Evolutionary conservation across 2,888 invertebrate genomes (phyloP), one percentile per base, ranked within the genome.

Genomic region (Pseudococcus viburni): DNA sequence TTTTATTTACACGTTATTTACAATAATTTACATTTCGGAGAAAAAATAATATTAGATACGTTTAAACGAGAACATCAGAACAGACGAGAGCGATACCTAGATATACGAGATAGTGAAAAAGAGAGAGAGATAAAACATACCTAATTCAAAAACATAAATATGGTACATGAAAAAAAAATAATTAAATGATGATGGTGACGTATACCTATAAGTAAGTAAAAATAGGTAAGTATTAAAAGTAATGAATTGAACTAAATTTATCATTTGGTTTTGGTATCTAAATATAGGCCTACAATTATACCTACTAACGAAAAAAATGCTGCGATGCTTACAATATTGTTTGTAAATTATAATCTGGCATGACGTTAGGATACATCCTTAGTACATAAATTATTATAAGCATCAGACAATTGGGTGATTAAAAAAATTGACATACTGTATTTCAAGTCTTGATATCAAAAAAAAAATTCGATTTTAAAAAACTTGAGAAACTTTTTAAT

Each of bases 61-160:
- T n/a, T n/a, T n/a, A 33, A 33, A 33, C 26, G 80, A 83, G 80
- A 83, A 46, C 80, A 83, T 83, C 46, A 83, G n/a, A 83, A 83
- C 46, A 83, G 46, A 46, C 80, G 22, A 83, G 46, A 83, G 46
- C n/a, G 46, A 19, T n/a, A n/a, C n/a, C n/a, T n/a, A n/a, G n/a
- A n/a, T n/a, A 83, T 42, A 83, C 33, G 42, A 4, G 33, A 0
- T 19, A 83, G 42, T 46, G n/a, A 83, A 19, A 42, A n/a, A 80
- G n/a, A 80, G 17, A n/a, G n/a, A 33, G 26, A 33, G 26, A 33
- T 19, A 46, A 83, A 19, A 46, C 80, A 3, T 19, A 46, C 19
- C 80, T 46, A 83, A 83, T 83, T 46, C 12, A 3, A n/a, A 59
- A 15, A 15, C n/a, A 55, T n/a, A 55, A 4, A 15, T 15, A 51